Evolutionary conservation across 35 echinoderm and acorn worm genomes (phyloP).

Genomic region (Apostichopus parvimensis): DNA sequence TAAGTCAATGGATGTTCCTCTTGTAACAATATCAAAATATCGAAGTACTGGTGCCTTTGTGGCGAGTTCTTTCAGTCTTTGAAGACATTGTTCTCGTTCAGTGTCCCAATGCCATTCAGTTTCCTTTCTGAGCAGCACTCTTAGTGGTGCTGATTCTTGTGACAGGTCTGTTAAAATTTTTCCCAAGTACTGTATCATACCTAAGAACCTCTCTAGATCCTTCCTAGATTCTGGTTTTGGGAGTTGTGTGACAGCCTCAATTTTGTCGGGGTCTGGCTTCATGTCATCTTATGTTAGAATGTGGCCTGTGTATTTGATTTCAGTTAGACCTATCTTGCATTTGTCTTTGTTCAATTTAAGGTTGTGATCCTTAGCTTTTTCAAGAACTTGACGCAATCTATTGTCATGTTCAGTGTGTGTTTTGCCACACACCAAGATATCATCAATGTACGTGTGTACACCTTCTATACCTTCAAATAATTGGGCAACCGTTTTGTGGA

Average conservation of each 20-base stretch:
- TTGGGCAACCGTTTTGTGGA: conserved; percentile 57
- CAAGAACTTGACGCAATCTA: conserved; percentile 29
- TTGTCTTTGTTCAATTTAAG: conserved; percentile 54
- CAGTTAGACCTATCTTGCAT: conserved; percentile 16
- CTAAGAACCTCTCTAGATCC: conserved; percentile 52
- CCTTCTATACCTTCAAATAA: conserved; percentile 52
- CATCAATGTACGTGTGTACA: conserved; percentile 34
- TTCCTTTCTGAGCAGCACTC: conserved; percentile 11
- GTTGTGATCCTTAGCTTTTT: conserved; percentile 20
- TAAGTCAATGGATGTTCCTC: conserved; percentile 26
- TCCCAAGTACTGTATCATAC: conserved; percentile 42
- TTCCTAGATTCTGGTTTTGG: conserved; percentile 30
- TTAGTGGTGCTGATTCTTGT: neutral
- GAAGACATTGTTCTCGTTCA: neutral
- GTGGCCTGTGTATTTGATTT: conserved; percentile 53
- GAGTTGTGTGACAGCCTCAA: conserved; percentile 47
- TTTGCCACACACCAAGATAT: conserved; percentile 39
- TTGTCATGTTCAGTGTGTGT: conserved; percentile 48
- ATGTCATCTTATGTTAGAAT: conserved; percentile 2
- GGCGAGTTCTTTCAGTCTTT: conserved; percentile 1
- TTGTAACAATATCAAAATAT: conserved; percentile 35
- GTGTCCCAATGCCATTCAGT: conserved; percentile 45
- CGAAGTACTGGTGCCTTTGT: conserved; percentile 6
- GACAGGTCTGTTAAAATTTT: neutral
- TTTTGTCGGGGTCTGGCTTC: conserved; percentile 24